A percentile compares a stretch with the other conserved stretches of the same genome.
These are phyloP conservation scores for Microcebus jonahi DNA, from an alignment of 2,113 vertebrate species.

Conservation along the genomic window DNA sequence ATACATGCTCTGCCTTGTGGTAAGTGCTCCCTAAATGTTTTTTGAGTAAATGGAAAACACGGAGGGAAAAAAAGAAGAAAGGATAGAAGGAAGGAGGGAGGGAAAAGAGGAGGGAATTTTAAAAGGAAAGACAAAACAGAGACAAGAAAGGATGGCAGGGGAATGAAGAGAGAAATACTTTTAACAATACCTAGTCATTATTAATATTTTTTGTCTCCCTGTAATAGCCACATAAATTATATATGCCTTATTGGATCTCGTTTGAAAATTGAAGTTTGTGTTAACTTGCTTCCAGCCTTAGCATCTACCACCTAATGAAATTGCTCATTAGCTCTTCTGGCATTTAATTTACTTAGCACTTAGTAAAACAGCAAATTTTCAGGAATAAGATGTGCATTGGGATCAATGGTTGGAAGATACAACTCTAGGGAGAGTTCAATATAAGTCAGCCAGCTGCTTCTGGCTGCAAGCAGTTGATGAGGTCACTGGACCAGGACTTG, in stretches of 20 bases:
- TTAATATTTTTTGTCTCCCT: background rate
- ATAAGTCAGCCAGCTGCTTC: background rate
- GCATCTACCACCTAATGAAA: background rate
- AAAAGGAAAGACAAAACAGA: background rate
- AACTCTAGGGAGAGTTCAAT: background rate
- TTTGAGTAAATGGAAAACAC: background rate
- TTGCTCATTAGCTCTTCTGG: background rate
- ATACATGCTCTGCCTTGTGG: background rate
- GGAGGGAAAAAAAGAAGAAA: background rate
- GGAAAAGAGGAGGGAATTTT: background rate
- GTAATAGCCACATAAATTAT: background rate
- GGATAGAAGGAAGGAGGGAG: background rate
- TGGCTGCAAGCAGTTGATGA: background rate
- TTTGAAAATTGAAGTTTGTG: conserved; percentile 4
- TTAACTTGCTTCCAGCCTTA: conserved; percentile 15
- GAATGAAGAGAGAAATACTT: background rate
- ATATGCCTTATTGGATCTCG: background rate
- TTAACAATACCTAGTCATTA: conserved; percentile 27
- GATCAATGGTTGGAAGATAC: background rate
- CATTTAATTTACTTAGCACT: background rate
- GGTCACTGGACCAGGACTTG: background rate
- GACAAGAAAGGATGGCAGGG: background rate
- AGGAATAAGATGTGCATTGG: background rate
- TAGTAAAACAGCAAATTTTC: background rate
- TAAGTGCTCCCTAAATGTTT: background rate